Conservation (phyloP, 1,140 invertebrate species). For the Drosophila nebulosa region DNA sequence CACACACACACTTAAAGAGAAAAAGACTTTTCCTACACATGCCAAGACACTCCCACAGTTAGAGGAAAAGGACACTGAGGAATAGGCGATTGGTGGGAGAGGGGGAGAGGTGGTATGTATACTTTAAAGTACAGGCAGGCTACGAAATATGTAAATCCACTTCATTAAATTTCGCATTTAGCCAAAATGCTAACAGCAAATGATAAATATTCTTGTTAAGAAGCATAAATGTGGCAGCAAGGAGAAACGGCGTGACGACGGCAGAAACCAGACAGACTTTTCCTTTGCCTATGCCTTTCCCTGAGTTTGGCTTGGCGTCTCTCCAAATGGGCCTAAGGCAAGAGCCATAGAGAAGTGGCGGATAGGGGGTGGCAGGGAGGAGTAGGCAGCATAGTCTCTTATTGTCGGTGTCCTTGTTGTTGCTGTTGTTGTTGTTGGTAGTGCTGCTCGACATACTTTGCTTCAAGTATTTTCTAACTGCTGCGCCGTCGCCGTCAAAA, state of each 20-base stretch:
- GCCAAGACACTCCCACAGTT: conserved; percentile 33
- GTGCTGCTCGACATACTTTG: conserved; percentile 71
- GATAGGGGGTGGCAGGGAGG: background rate
- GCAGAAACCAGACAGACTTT: background rate
- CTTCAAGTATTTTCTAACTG: conserved; percentile 70
- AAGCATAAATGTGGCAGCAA: conserved; percentile 64
- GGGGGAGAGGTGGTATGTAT: conserved; percentile 43
- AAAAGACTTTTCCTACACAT: conserved; percentile 69
- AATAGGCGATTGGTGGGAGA: background rate
- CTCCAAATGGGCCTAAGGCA: conserved; percentile 50
- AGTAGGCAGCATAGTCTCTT: background rate
- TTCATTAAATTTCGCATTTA: conserved; percentile 80
- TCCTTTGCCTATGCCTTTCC: background rate
- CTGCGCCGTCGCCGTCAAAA: conserved; percentile 65
- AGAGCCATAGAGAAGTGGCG: background rate
- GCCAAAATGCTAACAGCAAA: conserved; percentile 78
- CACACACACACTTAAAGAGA: conserved; percentile 13
- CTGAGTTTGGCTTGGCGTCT: conserved; percentile 47
- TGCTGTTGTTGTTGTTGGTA: conserved; percentile 41
- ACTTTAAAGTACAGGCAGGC: conserved; percentile 70
- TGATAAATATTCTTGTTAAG: conserved; percentile 79
- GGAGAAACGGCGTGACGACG: background rate
- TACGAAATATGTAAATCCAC: conserved; percentile 78
- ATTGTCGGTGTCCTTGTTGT: conserved; percentile 24
- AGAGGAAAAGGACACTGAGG: background rate